Evolutionary conservation across 2,797 vertebrate genomes (phyloP).

Genomic region (Scolopax bukidnonensis): DNA sequence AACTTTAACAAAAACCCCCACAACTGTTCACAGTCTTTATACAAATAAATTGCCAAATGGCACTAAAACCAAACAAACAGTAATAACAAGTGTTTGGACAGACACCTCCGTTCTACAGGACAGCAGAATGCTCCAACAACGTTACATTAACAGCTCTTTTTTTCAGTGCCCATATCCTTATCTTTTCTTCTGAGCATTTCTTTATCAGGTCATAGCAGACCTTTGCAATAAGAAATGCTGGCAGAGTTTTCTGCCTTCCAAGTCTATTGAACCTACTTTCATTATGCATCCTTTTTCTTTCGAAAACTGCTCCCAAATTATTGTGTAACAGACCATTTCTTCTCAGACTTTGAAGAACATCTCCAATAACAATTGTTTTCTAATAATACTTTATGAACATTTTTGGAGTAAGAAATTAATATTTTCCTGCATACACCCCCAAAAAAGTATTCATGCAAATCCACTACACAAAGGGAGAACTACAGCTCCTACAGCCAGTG

Average conservation of each 20-base stretch:
- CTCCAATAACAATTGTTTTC: background rate
- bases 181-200: background rate
- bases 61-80: background rate
- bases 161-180: background rate
- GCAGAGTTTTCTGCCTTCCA: background rate
- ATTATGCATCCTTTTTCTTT: background rate
- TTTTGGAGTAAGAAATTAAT: background rate
- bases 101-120: background rate
- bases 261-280: background rate
- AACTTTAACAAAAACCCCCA: background rate
- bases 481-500: background rate
- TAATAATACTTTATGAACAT: background rate
- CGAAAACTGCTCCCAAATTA: background rate
- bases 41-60: background rate
- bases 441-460: background rate
- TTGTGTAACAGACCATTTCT: background rate
- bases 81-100: background rate
- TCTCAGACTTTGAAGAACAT: background rate
- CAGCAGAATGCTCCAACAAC: background rate
- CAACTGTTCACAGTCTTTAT: background rate
- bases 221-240: background rate
- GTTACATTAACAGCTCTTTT: background rate
- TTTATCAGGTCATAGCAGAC: slow-evolving; percentile 54
- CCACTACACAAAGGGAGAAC: background rate
- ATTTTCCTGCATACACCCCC: background rate